A percentile compares a stretch with the other conserved stretches of the same genome.
Evolutionary conservation across 2,888 invertebrate genomes (phyloP).

Genomic region (Harmothoe impar): DNA sequence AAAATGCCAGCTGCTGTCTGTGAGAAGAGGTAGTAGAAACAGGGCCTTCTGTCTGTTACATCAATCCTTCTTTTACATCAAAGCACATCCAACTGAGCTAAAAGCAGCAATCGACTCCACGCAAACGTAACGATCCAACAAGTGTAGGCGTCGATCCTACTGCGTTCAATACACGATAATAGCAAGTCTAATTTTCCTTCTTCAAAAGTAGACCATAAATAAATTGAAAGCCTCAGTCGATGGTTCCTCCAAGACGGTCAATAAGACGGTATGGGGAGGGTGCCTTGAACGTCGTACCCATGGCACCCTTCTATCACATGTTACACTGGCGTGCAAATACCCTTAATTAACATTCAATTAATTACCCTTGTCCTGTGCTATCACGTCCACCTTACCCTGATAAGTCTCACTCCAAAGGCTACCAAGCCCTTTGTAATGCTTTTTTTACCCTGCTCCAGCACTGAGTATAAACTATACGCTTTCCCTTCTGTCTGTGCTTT

Average conservation of each 20-base stretch:
- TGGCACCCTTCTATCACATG: neutral
- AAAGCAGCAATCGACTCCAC: neutral
- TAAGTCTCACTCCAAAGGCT: neutral
- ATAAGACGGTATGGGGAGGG: neutral
- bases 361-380: slow-evolving; percentile 24
- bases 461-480: neutral
- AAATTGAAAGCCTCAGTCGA: slow-evolving; percentile 25
- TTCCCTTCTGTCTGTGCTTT: neutral
- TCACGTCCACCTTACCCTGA: slow-evolving; percentile 30
- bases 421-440: neutral
- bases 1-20: neutral
- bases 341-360: neutral
- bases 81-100: neutral
- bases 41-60: neutral
- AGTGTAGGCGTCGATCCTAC: slow-evolving; percentile 8
- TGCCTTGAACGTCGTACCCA: neutral
- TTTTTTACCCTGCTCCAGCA: slow-evolving; percentile 4
- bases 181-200: neutral
- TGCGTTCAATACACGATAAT: slow-evolving; percentile 20
- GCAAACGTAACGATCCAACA: slow-evolving; percentile 38
- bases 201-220: slow-evolving; percentile 6
- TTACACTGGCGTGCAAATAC: neutral
- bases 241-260: slow-evolving; percentile 1
- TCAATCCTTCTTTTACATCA: slow-evolving; percentile 18
- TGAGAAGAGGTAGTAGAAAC: neutral